These are phyloP conservation scores for Halcyon badia DNA, from an alignment of 2,797 vertebrate genomes.

Conservation along the genomic window DNA sequence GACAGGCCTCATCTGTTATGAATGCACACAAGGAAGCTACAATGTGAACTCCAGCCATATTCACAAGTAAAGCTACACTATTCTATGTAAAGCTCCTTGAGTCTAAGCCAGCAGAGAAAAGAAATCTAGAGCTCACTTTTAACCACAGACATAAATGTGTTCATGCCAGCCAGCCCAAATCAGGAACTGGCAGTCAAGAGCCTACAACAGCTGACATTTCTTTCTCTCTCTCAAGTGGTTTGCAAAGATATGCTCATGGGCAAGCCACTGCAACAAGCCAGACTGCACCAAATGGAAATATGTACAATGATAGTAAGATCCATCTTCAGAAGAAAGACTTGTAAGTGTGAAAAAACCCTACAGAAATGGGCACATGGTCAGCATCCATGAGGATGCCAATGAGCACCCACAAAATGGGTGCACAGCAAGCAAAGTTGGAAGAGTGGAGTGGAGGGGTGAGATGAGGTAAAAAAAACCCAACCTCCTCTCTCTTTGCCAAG, in stretches of 20 bases:
- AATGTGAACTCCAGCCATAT: neutral
- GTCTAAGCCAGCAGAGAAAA: neutral
- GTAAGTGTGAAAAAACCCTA: neutral
- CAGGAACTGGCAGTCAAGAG: neutral
- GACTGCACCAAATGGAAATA: neutral
- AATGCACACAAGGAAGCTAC: neutral
- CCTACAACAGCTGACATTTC: conserved; percentile 20
- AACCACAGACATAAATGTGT: neutral
- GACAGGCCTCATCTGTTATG: neutral
- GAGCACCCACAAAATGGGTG: neutral
- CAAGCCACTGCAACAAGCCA: neutral
- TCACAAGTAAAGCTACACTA: neutral
- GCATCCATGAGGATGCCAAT: neutral
- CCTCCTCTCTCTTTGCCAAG: conserved; percentile 25
- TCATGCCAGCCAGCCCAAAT: conserved; percentile 14
- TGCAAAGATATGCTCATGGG: neutral
- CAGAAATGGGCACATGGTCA: neutral
- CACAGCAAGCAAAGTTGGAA: neutral
- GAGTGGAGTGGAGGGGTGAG: neutral
- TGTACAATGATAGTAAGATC: rapidly evolving
- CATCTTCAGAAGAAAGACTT: neutral
- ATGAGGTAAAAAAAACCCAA: neutral
- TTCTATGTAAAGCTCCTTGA: neutral
- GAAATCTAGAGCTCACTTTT: conserved; percentile 17
- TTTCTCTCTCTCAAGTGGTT: neutral